Conservation (phyloP, 2,888 invertebrate species). For the Rhamnusium bicolor region DNA sequence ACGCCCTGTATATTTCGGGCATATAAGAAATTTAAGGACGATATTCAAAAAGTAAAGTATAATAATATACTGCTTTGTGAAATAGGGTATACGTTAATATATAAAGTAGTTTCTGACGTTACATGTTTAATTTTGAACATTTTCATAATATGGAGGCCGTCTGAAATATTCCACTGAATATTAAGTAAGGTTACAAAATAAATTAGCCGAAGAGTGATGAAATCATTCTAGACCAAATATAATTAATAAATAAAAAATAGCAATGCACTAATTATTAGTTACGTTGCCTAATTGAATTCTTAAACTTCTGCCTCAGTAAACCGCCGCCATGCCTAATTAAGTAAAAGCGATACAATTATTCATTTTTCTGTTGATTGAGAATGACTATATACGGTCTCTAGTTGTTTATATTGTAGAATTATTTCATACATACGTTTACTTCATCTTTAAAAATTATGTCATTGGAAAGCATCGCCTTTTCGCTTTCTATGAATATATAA, state of each 20-base stretch:
- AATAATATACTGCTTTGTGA: too few relatives aligned
- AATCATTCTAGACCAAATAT: background rate
- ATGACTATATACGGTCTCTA: background rate
- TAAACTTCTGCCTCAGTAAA: background rate
- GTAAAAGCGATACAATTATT: background rate
- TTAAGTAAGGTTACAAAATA: background rate
- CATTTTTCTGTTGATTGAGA: background rate
- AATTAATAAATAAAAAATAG: background rate
- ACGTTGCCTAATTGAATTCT: background rate
- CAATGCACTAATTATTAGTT: background rate
- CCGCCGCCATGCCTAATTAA: background rate
- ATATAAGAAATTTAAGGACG: too few relatives aligned
- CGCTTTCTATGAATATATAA: constrained; percentile 54
- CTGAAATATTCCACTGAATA: constrained; percentile 14
- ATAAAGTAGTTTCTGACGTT: background rate
- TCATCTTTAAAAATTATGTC: constrained; percentile 49
- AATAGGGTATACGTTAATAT: too few relatives aligned
- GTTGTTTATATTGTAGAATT: background rate
- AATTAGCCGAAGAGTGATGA: background rate
- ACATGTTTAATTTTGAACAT: background rate
- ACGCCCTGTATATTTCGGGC: too few relatives aligned
- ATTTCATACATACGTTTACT: background rate
- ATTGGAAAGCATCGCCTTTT: constrained; percentile 54
- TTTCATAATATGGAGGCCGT: background rate
- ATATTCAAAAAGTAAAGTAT: too few relatives aligned